Evolutionary conservation across 2,888 invertebrate species (phyloP).

Genomic region (Leptodirus hochenwartii): DNA sequence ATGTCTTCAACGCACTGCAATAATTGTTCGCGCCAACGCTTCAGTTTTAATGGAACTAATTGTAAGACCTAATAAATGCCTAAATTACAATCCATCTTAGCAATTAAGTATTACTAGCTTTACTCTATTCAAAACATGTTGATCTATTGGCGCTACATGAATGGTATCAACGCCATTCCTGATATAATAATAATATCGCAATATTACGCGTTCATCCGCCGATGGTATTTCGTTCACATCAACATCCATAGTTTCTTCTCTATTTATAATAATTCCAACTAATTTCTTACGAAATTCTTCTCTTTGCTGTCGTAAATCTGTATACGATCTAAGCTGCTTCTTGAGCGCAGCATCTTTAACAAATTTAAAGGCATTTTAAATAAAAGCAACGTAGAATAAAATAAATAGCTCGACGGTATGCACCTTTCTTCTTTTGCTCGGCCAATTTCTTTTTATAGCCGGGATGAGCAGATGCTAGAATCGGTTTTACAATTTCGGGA

Average conservation of each 20-base stretch:
- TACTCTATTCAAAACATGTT: constrained; percentile 46
- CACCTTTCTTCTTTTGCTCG: constrained; percentile 23
- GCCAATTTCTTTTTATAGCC: constrained; percentile 22
- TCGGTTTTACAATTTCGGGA: constrained; percentile 32
- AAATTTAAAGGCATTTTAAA: no score
- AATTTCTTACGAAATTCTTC: constrained; percentile 69
- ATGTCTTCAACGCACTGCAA: constrained; percentile 54
- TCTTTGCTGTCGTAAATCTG: constrained; percentile 49
- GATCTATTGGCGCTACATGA: constrained; percentile 71
- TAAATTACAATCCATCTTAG: constrained; percentile 6
- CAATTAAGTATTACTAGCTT: constrained; percentile 8
- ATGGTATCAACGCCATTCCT: constrained; percentile 80
- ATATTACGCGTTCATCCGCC: constrained; percentile 45
- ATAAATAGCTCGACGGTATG: constrained; percentile 4
- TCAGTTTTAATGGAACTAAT: constrained; percentile 42
- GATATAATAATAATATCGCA: constrained; percentile 80
- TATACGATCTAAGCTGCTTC: constrained; percentile 37
- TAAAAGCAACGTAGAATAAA: constrained; percentile 2
- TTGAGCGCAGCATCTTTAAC: constrained; percentile 11
- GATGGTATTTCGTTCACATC: constrained; percentile 33
- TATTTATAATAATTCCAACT: constrained; percentile 52
- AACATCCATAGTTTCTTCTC: constrained; percentile 27
- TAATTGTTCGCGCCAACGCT: constrained; percentile 40
- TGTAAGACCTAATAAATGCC: constrained; percentile 35
- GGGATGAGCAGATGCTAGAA: constrained; percentile 23